phyloP scores from a whole-genome alignment of 2,888 invertebrate genomes.

The Epistrophella euchroma region DNA sequence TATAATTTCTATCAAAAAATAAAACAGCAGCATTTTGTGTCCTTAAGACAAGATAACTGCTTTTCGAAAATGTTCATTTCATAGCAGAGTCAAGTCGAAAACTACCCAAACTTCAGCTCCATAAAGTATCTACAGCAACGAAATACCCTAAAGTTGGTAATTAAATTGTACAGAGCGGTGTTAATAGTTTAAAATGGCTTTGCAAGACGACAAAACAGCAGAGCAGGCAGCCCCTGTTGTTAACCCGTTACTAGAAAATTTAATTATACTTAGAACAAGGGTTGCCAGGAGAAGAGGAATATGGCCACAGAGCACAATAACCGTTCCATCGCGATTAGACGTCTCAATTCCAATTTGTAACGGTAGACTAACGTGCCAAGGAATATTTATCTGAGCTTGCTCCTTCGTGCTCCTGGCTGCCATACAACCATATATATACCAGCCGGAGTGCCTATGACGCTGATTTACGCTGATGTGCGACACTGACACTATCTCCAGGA shows the following conservation, averaged over 20 bases:
- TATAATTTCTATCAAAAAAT: neutral
- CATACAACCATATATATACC: neutral
- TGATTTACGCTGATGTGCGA: slow-evolving; percentile 74
- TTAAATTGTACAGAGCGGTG: slow-evolving; percentile 75
- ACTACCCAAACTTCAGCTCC: slow-evolving; percentile 16
- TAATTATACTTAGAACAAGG: slow-evolving; percentile 59
- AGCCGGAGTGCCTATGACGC: slow-evolving; percentile 53
- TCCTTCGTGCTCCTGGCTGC: slow-evolving; percentile 5
- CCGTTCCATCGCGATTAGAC: slow-evolving; percentile 63
- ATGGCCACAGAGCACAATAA: slow-evolving; percentile 19
- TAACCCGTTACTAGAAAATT: slow-evolving; percentile 71
- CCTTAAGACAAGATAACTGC: slow-evolving; percentile 62
- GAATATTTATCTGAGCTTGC: slow-evolving; percentile 66
- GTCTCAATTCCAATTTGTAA: slow-evolving; percentile 76
- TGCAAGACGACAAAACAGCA: slow-evolving; percentile 29
- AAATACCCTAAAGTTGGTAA: slow-evolving; percentile 67
- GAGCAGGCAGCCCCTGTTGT: slow-evolving; percentile 15
- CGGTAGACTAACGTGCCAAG: slow-evolving; percentile 73
- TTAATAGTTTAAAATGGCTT: slow-evolving; percentile 75
- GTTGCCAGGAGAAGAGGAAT: slow-evolving; percentile 13
- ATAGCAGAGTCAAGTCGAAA: slow-evolving; percentile 28
- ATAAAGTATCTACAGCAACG: slow-evolving; percentile 39
- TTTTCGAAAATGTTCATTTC: slow-evolving; percentile 52
- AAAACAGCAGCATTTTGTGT: slow-evolving; percentile 47
- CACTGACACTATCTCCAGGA: slow-evolving; percentile 37